Evolutionary conservation across 2,888 invertebrate species (phyloP).

Genomic region (Rhopalosiphum nymphaeae): DNA sequence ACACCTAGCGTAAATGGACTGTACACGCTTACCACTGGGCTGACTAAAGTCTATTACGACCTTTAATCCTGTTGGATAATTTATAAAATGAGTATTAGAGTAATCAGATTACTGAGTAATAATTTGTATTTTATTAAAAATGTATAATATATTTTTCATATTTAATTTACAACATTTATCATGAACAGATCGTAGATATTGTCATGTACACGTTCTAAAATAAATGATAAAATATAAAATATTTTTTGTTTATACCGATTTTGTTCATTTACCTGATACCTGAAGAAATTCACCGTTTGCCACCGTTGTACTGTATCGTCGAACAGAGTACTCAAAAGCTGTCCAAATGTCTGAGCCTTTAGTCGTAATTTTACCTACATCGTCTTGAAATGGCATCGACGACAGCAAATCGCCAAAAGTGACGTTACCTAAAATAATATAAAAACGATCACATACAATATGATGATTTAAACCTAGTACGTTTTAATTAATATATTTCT

Average conservation of each 20-base stretch:
- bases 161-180: neutral
- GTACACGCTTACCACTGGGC: slow-evolving; percentile 77
- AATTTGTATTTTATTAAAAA: neutral
- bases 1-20: slow-evolving; percentile 77
- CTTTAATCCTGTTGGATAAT: slow-evolving; percentile 69
- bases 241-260: neutral
- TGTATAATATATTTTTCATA: neutral
- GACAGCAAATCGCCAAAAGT: slow-evolving; percentile 81
- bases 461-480: too few species aligned
- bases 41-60: slow-evolving; percentile 79
- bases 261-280: slow-evolving; percentile 66
- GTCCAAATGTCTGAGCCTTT: slow-evolving; percentile 77
- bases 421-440: slow-evolving; percentile 71
- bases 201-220: neutral
- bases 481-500: neutral
- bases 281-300: slow-evolving; percentile 68
- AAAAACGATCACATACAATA: neutral
- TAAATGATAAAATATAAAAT: neutral
- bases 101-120: neutral
- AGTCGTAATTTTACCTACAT: slow-evolving; percentile 76
- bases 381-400: slow-evolving; percentile 83
- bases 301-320: slow-evolving; percentile 71
- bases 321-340: slow-evolving; percentile 80
- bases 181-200: neutral
- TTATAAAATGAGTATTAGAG: neutral